phyloP scores from a whole-genome alignment of 2,113 vertebrate genomes.

The Peromyscus polionotus region DNA sequence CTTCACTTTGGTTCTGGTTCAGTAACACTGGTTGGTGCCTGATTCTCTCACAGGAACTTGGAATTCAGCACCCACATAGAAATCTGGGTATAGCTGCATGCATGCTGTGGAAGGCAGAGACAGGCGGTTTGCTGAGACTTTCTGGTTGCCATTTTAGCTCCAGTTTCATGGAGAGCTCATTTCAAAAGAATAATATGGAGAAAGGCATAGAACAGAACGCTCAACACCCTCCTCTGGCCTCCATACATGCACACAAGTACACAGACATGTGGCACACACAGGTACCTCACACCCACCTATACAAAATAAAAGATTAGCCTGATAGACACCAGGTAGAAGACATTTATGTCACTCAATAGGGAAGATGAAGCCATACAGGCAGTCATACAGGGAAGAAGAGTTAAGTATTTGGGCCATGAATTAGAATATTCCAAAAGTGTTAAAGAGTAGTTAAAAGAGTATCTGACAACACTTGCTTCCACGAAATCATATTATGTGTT shows the following conservation, averaged over 20 bases:
- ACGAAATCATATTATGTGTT: slow-evolving; percentile 29
- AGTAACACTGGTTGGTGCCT: background rate
- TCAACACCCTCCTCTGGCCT: background rate
- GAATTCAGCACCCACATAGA: background rate
- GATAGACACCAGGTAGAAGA: background rate
- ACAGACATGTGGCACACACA: background rate
- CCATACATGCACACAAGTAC: background rate
- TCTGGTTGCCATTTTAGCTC: background rate
- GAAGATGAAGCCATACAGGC: background rate
- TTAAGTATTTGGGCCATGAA: background rate
- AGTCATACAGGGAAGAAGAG: background rate
- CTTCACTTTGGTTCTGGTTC: background rate
- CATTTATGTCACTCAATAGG: background rate
- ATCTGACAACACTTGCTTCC: background rate
- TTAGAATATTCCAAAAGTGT: background rate
- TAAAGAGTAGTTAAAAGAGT: background rate
- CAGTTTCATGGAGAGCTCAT: too few species aligned
- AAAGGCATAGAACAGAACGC: background rate
- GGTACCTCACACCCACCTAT: background rate
- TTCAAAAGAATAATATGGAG: background rate
- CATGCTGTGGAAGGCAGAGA: background rate
- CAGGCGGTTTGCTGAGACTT: background rate
- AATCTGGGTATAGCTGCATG: background rate
- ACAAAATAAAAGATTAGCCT: background rate
- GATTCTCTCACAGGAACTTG: background rate